Evolutionary conservation across 2,113 vertebrate species (phyloP), one percentile per base, ranked within the genome.

Genomic region (Lepus americanus): DNA sequence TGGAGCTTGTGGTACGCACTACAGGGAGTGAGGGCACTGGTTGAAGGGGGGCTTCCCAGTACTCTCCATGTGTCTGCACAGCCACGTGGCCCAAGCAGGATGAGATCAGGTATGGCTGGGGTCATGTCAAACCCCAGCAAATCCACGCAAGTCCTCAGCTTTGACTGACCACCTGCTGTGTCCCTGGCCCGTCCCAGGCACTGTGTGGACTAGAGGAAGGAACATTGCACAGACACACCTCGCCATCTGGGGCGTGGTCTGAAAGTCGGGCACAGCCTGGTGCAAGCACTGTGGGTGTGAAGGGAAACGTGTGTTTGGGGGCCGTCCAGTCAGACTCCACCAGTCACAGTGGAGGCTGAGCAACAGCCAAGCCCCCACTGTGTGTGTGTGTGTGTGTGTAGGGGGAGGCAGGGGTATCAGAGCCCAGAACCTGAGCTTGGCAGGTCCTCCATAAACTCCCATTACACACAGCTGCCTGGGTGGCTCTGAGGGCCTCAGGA

Each of bases 1-100:
- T 39, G 27, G 1, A 14, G 55, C 11, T 13, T 72, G 64, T 9
- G 3, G 5, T 7, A 10, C 1, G 33, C 0, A 0, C 13, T 16
- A n/a, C 63, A 70, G 33, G 49, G 29, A 64, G 20, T 3, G 25
- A 23, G 36, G 19, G 2, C 31, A 16, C 59, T 31, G 6, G 27
- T 39, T 31, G 6, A n/a, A 55, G 17, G 25, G 23, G 23, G 67
- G 59, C 20, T 27, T 55, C n/a, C 78, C 61, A 23, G 33, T 36
- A 25, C 25, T 66, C 55, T 5, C 29, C 5, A 9, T 44, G n/a
- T 4, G 13, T 39, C 74, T 39, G 33, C 67, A 80, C 31, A 0
- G 12, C 8, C 76, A 77, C 39, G 23, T 31, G 53, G n/a, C 82
- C 69, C n/a, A 10, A 17, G 49, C 31, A 44, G 87, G 51, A 1